Base-by-base conservation (phyloP, 2,113 vertebrate species). In the Semnornis frantzii region DNA sequence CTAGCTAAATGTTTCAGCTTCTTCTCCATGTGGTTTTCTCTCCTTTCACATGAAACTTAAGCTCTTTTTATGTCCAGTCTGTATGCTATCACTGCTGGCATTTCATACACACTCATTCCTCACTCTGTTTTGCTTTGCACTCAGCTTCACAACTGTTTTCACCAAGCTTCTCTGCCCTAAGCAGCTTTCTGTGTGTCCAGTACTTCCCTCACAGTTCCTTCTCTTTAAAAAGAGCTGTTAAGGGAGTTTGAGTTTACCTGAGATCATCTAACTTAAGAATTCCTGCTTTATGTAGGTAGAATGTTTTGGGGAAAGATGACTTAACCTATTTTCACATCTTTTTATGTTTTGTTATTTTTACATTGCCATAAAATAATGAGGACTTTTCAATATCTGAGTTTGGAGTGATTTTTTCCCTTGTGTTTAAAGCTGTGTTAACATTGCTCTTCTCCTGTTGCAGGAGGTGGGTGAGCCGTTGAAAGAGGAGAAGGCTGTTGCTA, bases 381-480 rank as follows among this genome's bases (percentile, higher is more conserved):
- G 55, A 11, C 15, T 69, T 75, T 37, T 14, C 24, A 39, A 10
- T 23, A 31, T 4, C 25, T 88, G 50, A 6, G 20, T 73, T 73
- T 50, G 9, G 16, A 46, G 15, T 44, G 15, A 10, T 18, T 34
- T 76, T 74, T 39, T 39, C 64, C 7, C 23, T 3, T 19, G 12
- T 75, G 25, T 62, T 92, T 78, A 58, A 83, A 86, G 31, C 74
- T 83, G 33, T 50, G 48, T 73, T 95, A 93, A 95, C 87, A 91
- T 76, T 71, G 59, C 62, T 25, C 89, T 97, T 85, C 92, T 87
- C 5, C 73, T 77, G 8, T 96, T 97, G 69, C 65, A 99, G 99
- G 99, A 99, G 98, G 98, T 99, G 58, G 98, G 98, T n/a, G 99
- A 99, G 84, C 99, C 99, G 74, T 99, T 99, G 97, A 99, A 99